Evolutionary conservation across 2,113 vertebrate genomes (phyloP).

Genomic region (Trachemys scripta): DNA sequence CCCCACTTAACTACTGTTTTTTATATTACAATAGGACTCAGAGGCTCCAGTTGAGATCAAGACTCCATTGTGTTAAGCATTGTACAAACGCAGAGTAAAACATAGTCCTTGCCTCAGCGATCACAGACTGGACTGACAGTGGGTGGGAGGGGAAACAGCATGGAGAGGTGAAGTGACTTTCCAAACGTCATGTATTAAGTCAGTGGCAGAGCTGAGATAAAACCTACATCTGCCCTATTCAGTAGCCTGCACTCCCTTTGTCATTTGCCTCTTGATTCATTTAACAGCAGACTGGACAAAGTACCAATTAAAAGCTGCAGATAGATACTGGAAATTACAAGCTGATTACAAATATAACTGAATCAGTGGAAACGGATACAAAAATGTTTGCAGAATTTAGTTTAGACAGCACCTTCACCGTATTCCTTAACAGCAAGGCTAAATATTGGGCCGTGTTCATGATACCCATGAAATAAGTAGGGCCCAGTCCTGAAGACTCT

Average conservation of each 20-base stretch:
- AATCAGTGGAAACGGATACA: neutral
- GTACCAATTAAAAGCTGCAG: too few species aligned
- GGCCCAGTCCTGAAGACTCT: neutral
- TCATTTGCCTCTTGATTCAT: neutral
- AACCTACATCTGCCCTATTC: neutral
- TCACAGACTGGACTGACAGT: neutral
- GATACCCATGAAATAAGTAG: neutral
- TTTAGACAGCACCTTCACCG: neutral
- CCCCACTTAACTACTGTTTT: neutral
- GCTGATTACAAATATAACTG: neutral
- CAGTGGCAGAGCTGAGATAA: neutral
- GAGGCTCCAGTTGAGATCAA: accelerated
- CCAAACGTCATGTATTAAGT: neutral
- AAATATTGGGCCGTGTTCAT: neutral
- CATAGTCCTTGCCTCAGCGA: neutral
- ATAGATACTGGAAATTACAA: neutral
- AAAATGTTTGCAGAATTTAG: neutral
- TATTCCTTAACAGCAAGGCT: neutral
- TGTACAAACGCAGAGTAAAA: neutral
- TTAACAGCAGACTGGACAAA: neutral
- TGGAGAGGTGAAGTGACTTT: neutral
- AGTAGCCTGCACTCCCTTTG: accelerated
- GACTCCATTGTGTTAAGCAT: neutral
- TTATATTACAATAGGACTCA: neutral
- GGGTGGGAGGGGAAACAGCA: accelerated